Conservation (phyloP, 2,113 vertebrate genomes). For the Peromyscus maniculatus region DNA sequence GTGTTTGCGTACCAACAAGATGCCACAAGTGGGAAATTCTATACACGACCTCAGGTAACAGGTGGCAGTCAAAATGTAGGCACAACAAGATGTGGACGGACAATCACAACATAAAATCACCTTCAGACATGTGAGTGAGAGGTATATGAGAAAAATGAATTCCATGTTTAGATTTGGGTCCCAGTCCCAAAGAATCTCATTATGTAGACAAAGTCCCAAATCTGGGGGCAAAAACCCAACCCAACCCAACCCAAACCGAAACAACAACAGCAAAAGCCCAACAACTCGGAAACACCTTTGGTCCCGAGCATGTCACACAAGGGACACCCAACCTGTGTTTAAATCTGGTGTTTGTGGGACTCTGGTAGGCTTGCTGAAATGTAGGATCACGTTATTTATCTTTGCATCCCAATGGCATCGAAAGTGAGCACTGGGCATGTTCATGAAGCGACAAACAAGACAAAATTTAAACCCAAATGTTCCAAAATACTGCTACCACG, state of each 20-base stretch:
- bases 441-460: neutral
- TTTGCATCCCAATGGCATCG: neutral
- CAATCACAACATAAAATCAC: neutral
- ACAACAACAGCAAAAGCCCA: neutral
- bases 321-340: neutral
- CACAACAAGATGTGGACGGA: neutral
- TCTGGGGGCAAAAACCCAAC: neutral
- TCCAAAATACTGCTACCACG: neutral
- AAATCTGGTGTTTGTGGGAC: neutral
- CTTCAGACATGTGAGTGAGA: neutral
- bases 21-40: neutral
- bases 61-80: neutral
- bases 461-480: neutral
- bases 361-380: neutral
- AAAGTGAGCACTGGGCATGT: neutral
- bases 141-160: neutral
- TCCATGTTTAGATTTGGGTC: neutral
- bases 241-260: neutral
- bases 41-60: neutral
- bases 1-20: neutral
- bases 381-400: neutral
- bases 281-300: neutral
- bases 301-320: neutral
- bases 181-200: neutral
- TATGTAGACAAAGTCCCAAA: neutral